Conservation (phyloP, 2,797 vertebrate genomes). For the Microcaecilia unicolor region DNA sequence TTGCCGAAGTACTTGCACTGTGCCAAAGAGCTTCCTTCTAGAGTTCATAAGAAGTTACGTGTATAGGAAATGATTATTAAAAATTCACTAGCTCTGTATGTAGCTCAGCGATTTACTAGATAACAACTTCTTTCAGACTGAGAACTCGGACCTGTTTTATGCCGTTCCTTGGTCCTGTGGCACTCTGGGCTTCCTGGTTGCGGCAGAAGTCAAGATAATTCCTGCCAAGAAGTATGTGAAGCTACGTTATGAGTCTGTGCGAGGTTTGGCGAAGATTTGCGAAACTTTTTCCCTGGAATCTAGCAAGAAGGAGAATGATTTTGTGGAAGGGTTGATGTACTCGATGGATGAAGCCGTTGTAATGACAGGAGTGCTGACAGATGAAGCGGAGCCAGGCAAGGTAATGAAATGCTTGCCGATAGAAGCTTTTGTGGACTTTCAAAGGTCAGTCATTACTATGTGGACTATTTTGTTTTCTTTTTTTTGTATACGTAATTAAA, state of each 20-base stretch:
- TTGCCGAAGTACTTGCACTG: too few relatives aligned
- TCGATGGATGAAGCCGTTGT: conserved; percentile 80
- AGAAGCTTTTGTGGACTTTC: too few relatives aligned
- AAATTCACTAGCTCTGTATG: conserved; percentile 4
- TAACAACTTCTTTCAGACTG: conserved; percentile 58
- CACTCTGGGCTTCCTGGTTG: conserved; percentile 92
- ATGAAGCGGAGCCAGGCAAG: conserved; percentile 74
- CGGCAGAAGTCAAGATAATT: conserved; percentile 90
- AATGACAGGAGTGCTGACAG: conserved; percentile 87
- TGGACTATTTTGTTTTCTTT: too few relatives aligned
- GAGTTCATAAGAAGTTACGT: too few relatives aligned
- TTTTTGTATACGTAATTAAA: too few relatives aligned
- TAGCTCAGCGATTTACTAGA: conserved; percentile 25
- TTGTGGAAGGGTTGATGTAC: conserved; percentile 89
- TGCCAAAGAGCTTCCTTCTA: too few relatives aligned
- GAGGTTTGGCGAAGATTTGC: conserved; percentile 79
- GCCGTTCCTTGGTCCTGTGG: conserved; percentile 97
- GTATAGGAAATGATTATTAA: conserved; percentile 22
- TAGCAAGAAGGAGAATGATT: conserved; percentile 73
- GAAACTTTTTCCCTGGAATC: conserved; percentile 74
- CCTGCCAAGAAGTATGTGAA: conserved; percentile 81
- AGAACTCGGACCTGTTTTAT: conserved; percentile 92
- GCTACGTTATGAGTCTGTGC: conserved; percentile 74
- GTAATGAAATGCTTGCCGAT: conserved; percentile 39
- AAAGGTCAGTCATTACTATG: too few relatives aligned